Conservation (phyloP, 1,140 invertebrate species). For the Augochlora pura region DNA sequence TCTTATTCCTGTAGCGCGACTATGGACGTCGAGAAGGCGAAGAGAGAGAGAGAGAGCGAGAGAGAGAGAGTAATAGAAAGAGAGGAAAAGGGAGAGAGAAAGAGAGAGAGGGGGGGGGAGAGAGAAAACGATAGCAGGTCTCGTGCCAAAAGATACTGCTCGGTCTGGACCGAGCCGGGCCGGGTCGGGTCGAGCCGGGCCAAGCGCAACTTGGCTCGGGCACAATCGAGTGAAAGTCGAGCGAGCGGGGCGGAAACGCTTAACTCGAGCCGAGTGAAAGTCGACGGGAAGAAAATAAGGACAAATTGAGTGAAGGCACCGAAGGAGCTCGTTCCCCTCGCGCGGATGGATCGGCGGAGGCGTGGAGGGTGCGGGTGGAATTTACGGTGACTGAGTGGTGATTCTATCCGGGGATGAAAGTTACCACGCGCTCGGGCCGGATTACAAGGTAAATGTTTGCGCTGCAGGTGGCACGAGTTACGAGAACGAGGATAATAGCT, state of each 20-base stretch:
- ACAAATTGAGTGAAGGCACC: constrained; percentile 39
- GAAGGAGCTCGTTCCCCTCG: constrained; percentile 23
- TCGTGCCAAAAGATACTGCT: constrained; percentile 65
- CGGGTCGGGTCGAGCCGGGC: constrained; percentile 45
- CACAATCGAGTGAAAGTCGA: constrained; percentile 64
- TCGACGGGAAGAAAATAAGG: constrained; percentile 40
- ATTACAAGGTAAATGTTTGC: constrained; percentile 44
- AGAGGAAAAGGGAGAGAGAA: too few species aligned
- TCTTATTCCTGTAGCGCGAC: constrained; percentile 41
- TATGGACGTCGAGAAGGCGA: constrained; percentile 40
- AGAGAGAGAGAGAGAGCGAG: background rate
- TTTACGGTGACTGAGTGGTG: constrained; percentile 29
- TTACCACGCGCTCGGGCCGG: constrained; percentile 27
- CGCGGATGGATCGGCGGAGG: background rate
- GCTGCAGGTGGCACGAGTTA: constrained; percentile 26
- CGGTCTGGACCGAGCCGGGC: too few species aligned
- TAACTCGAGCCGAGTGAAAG: constrained; percentile 55
- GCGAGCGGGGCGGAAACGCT: constrained; percentile 48
- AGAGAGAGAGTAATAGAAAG: background rate
- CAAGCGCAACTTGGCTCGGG: constrained; percentile 61
- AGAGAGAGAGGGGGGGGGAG: too few species aligned
- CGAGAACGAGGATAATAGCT: constrained; percentile 12
- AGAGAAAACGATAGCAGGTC: constrained; percentile 52
- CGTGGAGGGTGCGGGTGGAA: constrained; percentile 14
- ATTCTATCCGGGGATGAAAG: constrained; percentile 44